Evolutionary conservation across 2,888 invertebrate genomes (phyloP).

Genomic region (Marronus borbonicus): DNA sequence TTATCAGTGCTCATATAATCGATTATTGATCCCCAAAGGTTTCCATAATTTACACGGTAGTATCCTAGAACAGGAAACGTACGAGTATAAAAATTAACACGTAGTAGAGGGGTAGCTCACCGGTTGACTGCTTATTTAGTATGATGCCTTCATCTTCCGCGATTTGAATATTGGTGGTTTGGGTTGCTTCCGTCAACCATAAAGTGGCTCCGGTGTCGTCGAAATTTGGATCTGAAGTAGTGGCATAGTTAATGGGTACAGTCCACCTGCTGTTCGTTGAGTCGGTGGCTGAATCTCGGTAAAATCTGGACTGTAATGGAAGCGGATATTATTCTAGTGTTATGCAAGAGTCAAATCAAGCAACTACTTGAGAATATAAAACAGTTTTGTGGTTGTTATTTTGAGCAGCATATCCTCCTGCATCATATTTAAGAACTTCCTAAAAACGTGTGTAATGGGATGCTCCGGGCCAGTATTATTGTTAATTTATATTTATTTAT

Average conservation of each 20-base stretch:
- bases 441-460: too few species aligned
- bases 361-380: too few species aligned
- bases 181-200: slow-evolving; percentile 69
- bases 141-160: slow-evolving; percentile 72
- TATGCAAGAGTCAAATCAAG: too few species aligned
- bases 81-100: background rate
- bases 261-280: slow-evolving; percentile 60
- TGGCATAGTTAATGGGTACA: slow-evolving; percentile 64
- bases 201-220: slow-evolving; percentile 68
- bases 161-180: slow-evolving; percentile 23
- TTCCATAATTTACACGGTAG: slow-evolving; percentile 61
- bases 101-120: slow-evolving; percentile 63
- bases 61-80: slow-evolving; percentile 1
- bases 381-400: too few species aligned
- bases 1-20: slow-evolving; percentile 64
- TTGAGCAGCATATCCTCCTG: too few species aligned
- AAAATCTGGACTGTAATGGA: slow-evolving; percentile 36
- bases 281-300: slow-evolving; percentile 8
- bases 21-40: slow-evolving; percentile 70
- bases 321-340: background rate
- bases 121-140: slow-evolving; percentile 75
- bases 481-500: too few species aligned
- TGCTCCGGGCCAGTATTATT: too few species aligned
- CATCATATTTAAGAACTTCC: too few species aligned
- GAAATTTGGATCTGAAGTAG: slow-evolving; percentile 65